Base-by-base conservation (phyloP, 2,797 vertebrate genomes). In the Taenioides sp. region DNA sequence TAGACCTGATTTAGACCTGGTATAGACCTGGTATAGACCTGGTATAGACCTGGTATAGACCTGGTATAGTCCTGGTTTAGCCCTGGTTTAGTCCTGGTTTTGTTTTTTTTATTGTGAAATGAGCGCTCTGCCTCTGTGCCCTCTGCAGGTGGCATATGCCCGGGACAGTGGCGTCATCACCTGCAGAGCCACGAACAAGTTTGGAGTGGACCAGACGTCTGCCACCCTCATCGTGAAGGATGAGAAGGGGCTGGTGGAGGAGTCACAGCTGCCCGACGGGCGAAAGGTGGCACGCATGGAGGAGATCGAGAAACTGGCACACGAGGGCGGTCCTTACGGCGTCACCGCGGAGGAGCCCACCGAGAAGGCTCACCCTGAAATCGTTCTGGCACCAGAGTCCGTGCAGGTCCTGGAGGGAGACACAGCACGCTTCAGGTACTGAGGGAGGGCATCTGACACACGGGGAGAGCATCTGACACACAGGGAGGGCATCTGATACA, bases 181-280 rank as follows among this genome's bases (percentile, higher is more conserved):
- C 65, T 99, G 98, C 90, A 96, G 97, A 86, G 96, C 97, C 47
- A 95, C 95, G 17, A 99, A 99, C 88, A 99, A 98, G 89, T 98
- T 95, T 12, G 97, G 98, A 79, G 94, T 95, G 28, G 98, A 99
- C 74, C 98, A 99, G 74, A 99, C 96, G 88, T 93, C 92, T 0
- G 98, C 98, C 65, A 99, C 98, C 1, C 90, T 99, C 63, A 97
- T 99, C 0, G 98, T 99, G 50, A 99, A 99, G 84, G 98, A 99
- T 65, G 98, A 99, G 88, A 99, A 99, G 84, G 96, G 98, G 54
- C 96, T 99, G 25, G 96, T 98, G 55, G 97, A 98, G 90, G 98
- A 99, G 80, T 89, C 95, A 7, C 98, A 99, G 28, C 80, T 99
- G 76, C 98, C 98, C 23, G 98, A 99, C 72, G 97, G 98, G 64